Base-by-base conservation (phyloP, 2,113 vertebrate genomes). In the Cathartes aura region DNA sequence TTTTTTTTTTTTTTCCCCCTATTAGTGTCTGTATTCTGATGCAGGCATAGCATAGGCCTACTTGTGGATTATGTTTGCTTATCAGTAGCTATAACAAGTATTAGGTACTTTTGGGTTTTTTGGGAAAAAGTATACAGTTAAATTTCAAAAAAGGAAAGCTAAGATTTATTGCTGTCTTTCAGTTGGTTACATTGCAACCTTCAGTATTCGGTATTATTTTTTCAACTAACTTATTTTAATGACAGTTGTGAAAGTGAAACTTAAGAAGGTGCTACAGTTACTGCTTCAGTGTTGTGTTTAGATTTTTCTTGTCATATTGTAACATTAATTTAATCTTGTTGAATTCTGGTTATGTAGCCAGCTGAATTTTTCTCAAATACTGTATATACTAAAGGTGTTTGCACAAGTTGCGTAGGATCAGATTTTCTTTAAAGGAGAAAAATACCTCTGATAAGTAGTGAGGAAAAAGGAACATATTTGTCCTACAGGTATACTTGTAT, bases 41-140 rank as follows among this genome's bases (percentile, higher is more conserved):
- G 34, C 7, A 13, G 19, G 10, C 42, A 16, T 13, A 43, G 43
- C 11, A 8, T 21, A 52, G 50, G 27, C 4, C n/a, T 29, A 1
- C 12, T 76, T 67, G 20, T 71, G 47, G 16, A 8, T 91, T 81
- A 34, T 30, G 8, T 78, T 93, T 76, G 8, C 8, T 68, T 80
- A 14, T 83, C 13, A 34, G 22, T 76, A 67, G 22, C 23, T 84
- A 1, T 70, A 66, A 36, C 16, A 68, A 21, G 4, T 78, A 18
- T 15, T 36, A 9, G 15, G 12, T 55, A 7, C 11, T 48, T 68
- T 12, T 16, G 5, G 1, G 1, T 0, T 12, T 32, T 56, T 20
- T 22, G 3, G 8, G 5, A 4, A 26, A 7, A 84, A 22, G 3
- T 23, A 21, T 66, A 30, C 15, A n/a, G 2, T 71, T 82, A 68